Percentiles rank a stretch among this genome's conserved stretches.
Evolutionary conservation across 2,113 vertebrate species (phyloP).

Genomic region (Fregata magnificens): DNA sequence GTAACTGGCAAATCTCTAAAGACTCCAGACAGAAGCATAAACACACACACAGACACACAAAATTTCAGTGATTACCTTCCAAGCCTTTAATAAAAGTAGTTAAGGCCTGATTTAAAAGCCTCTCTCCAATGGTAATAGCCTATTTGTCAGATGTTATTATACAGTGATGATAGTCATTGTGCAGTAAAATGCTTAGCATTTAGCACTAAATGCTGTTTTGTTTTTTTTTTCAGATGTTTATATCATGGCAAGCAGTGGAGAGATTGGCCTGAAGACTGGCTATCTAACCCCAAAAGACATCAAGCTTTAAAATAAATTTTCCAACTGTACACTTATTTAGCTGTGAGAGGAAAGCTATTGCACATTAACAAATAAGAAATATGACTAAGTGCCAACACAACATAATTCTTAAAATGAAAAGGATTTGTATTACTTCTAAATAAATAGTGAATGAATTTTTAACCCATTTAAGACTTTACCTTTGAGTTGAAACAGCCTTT

Average conservation of each 20-base stretch:
- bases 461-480: neutral
- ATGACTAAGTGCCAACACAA: neutral
- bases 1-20: slow-evolving; percentile 52
- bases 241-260: neutral
- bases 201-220: neutral
- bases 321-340: neutral
- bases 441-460: neutral
- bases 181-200: slow-evolving; percentile 20
- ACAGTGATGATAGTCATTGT: slow-evolving; percentile 41
- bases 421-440: neutral
- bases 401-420: neutral
- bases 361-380: neutral
- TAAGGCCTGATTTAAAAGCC: slow-evolving; percentile 62
- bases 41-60: neutral
- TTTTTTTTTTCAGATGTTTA: neutral
- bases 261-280: neutral
- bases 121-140: slow-evolving; percentile 52
- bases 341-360: neutral
- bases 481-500: neutral
- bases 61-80: slow-evolving; percentile 52
- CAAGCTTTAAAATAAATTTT: neutral
- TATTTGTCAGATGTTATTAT: slow-evolving; percentile 60
- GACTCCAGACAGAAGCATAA: slow-evolving; percentile 53
- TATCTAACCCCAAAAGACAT: neutral
- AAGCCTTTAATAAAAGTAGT: slow-evolving; percentile 54